phyloP scores from a whole-genome alignment of 2,888 invertebrate genomes.

The Furcula furcula region DNA sequence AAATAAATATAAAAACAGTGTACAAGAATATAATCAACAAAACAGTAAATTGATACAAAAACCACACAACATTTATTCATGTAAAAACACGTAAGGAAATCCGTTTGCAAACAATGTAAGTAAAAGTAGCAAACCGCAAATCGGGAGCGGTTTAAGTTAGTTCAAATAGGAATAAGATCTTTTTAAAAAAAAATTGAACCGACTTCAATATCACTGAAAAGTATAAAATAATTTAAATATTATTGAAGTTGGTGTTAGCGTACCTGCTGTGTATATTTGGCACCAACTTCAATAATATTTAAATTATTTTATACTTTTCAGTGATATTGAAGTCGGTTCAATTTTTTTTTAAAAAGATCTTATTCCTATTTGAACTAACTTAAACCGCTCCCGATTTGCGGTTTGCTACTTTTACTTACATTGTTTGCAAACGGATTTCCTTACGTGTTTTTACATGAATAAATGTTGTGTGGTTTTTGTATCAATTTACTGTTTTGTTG shows the following conservation, averaged over 20 bases:
- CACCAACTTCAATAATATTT: too few species aligned
- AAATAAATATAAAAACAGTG: too few species aligned
- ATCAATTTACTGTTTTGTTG: conserved; percentile 19
- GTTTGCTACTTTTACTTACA: conserved; percentile 55
- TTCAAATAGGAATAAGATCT: conserved; percentile 74
- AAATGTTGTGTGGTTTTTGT: conserved; percentile 22
- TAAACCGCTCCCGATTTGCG: conserved; percentile 57
- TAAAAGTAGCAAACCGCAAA: conserved; percentile 53
- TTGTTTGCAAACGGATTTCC: conserved; percentile 54
- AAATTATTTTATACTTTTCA: too few species aligned
- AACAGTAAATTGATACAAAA: conserved; percentile 20
- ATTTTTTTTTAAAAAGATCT: too few species aligned
- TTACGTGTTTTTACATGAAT: conserved; percentile 29
- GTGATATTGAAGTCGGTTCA: too few species aligned
- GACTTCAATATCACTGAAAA: too few species aligned
- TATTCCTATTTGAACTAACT: conserved; percentile 75
- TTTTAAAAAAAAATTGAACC: too few species aligned
- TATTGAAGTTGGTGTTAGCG: too few species aligned
- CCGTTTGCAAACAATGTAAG: conserved; percentile 54
- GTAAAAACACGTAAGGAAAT: conserved; percentile 42
- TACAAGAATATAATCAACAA: too few species aligned
- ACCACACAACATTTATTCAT: conserved; percentile 21
- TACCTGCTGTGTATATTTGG: too few species aligned
- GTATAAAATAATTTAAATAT: too few species aligned
- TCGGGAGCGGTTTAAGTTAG: conserved; percentile 65